These are phyloP conservation scores for Hippopotamyrus pictus DNA, from an alignment of 2,797 vertebrate genomes.

Conservation along the genomic window DNA sequence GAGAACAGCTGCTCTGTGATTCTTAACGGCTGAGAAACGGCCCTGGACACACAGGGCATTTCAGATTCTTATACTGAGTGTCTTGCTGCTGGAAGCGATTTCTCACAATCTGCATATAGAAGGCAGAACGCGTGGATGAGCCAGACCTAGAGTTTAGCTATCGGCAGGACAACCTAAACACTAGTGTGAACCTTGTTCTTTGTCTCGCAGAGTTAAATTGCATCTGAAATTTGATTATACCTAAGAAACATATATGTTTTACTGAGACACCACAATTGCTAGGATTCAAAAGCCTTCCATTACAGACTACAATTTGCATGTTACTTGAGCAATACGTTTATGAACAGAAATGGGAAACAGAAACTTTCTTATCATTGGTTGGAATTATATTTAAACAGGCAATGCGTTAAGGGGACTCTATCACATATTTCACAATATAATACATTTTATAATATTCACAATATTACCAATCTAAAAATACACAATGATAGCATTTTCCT, in stretches of 20 bases:
- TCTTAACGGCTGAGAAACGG: neutral
- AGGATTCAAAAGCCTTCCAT: neutral
- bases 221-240: neutral
- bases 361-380: neutral
- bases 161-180: neutral
- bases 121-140: neutral
- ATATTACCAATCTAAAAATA: neutral
- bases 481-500: neutral
- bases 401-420: neutral
- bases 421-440: neutral
- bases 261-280: neutral
- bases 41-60: neutral
- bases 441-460: neutral
- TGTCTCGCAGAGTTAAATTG: neutral
- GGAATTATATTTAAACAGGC: neutral
- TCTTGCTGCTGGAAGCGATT: neutral
- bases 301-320: neutral
- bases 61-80: neutral
- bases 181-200: neutral
- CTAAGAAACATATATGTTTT: conserved; percentile 5
- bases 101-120: neutral
- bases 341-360: neutral
- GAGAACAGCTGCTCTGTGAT: neutral
- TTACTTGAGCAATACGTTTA: neutral
- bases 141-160: neutral